A percentile compares a stretch with the other conserved stretches of the same genome.
Conservation (phyloP, 1,140 invertebrate species). For the Halyomorpha halys region DNA sequence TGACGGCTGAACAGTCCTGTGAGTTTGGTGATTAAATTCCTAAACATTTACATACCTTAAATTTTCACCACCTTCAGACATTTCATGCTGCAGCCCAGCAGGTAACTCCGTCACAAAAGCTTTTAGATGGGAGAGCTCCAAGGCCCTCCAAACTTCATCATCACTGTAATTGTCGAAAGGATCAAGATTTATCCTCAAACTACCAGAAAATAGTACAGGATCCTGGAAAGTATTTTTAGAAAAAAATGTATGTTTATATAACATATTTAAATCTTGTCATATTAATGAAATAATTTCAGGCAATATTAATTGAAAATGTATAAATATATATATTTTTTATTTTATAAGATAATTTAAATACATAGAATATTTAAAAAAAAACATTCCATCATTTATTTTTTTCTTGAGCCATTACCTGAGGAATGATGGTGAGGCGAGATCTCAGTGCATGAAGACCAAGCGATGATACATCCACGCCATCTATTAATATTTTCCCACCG, state of each 20-base stretch:
- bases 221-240: constrained; percentile 55
- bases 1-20: too few species aligned
- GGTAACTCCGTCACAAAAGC: constrained; percentile 57
- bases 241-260: too few species aligned
- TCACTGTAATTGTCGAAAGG: constrained; percentile 68
- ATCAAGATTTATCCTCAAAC: constrained; percentile 71
- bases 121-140: constrained; percentile 70
- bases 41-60: constrained; percentile 82
- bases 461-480: constrained; percentile 73
- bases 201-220: constrained; percentile 79
- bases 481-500: constrained; percentile 75
- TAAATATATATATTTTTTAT: too few species aligned
- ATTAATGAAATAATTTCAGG: too few species aligned
- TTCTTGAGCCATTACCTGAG: constrained; percentile 44
- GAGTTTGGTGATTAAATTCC: too few species aligned
- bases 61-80: too few species aligned
- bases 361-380: too few species aligned
- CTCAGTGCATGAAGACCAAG: constrained; percentile 84
- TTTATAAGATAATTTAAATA: too few species aligned
- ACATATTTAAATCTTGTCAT: too few species aligned
- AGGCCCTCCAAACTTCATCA: constrained; percentile 65
- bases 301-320: too few species aligned
- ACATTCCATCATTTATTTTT: too few species aligned
- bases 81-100: constrained; percentile 63
- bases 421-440: constrained; percentile 81